These are phyloP conservation scores for Eulemur albifrons DNA, from an alignment of 2,797 vertebrate genomes.

Conservation along the genomic window DNA sequence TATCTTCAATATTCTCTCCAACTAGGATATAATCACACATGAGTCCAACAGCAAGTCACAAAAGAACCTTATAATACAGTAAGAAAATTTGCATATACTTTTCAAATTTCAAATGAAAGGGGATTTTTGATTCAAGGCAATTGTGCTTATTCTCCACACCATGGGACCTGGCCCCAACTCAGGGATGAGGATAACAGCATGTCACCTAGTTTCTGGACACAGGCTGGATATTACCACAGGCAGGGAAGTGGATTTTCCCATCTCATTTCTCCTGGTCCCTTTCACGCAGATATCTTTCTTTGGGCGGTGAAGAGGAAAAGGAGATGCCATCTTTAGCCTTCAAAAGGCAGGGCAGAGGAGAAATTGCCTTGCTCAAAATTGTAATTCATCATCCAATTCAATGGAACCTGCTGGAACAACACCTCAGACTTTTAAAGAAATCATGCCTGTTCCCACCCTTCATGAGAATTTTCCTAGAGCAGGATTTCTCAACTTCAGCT, in stretches of 20 bases:
- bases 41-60: not conserved
- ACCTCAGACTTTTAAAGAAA: conserved; percentile 5
- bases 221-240: not conserved
- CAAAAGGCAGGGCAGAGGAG: not conserved
- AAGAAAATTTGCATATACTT: not conserved
- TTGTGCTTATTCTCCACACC: not conserved
- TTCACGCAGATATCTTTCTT: conserved; percentile 6
- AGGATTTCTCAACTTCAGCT: not conserved
- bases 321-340: not conserved
- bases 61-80: not conserved
- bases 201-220: not conserved
- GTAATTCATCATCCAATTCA: conserved; percentile 20
- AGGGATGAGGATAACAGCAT: not conserved
- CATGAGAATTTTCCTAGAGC: not conserved
- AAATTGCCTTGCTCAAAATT: conserved; percentile 41
- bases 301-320: not conserved
- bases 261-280: conserved; percentile 37
- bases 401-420: not conserved
- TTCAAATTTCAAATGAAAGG: conserved; percentile 26
- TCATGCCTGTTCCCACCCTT: not conserved
- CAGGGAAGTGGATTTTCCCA: not conserved
- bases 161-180: not conserved
- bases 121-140: not conserved
- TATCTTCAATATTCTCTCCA: not conserved
- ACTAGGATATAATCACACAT: conserved; percentile 6